phyloP scores from a whole-genome alignment of 2,888 invertebrate species.

The Tetragonisca angustula region DNA sequence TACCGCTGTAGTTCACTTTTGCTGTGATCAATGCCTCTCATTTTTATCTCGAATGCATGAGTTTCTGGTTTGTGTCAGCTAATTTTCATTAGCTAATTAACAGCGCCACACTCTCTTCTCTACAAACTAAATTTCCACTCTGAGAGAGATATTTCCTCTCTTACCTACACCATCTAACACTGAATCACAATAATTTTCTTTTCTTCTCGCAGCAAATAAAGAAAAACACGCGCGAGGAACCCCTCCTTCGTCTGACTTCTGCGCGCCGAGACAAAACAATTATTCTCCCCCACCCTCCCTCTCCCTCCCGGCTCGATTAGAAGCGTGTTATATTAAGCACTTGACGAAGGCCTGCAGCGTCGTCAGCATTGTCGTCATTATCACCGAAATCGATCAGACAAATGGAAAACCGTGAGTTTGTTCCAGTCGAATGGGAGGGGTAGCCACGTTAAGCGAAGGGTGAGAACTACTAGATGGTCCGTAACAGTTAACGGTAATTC shows the following conservation, averaged over 20 bases:
- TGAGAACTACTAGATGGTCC: slow-evolving; percentile 64
- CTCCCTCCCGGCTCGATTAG: slow-evolving; percentile 35
- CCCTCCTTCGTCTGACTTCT: background rate
- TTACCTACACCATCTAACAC: slow-evolving; percentile 30
- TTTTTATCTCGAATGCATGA: too few species aligned
- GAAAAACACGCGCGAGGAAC: slow-evolving; percentile 14
- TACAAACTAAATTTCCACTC: background rate
- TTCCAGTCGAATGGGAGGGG: slow-evolving; percentile 49
- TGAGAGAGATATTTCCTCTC: background rate
- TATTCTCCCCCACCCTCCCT: too few species aligned
- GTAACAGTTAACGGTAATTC: slow-evolving; percentile 70
- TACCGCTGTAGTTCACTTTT: too few species aligned
- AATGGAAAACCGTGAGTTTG: slow-evolving; percentile 64
- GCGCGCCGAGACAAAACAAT: slow-evolving; percentile 12
- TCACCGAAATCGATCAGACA: slow-evolving; percentile 61
- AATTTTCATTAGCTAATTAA: too few species aligned
- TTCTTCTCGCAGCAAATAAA: slow-evolving; percentile 23
- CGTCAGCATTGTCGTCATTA: slow-evolving; percentile 56
- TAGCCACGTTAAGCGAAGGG: slow-evolving; percentile 48
- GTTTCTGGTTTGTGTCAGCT: too few species aligned
- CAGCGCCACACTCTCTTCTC: background rate
- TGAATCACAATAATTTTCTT: slow-evolving; percentile 61
- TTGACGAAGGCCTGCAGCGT: slow-evolving; percentile 26
- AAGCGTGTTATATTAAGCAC: slow-evolving; percentile 63
- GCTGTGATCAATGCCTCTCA: too few species aligned